phyloP scores from a whole-genome alignment of 2,797 vertebrate species.

The Aeoliscus strigatus region DNA sequence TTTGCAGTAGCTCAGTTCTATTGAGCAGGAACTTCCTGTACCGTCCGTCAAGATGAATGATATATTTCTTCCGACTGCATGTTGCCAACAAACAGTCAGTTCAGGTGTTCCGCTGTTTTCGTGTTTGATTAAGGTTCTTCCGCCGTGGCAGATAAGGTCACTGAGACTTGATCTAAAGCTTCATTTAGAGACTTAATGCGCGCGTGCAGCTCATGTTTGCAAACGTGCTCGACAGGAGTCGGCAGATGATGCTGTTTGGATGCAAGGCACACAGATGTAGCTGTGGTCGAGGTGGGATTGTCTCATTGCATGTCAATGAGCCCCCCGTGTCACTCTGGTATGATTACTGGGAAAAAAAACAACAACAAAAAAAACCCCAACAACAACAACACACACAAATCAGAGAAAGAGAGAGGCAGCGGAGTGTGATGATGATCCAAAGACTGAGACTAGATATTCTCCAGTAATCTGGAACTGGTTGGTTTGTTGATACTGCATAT shows the following conservation, averaged over 20 bases:
- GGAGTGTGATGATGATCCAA: conserved; percentile 42
- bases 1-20: conserved; percentile 1
- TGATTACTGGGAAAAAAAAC: conserved; percentile 52
- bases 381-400: conserved; percentile 17
- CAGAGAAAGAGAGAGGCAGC: conserved; percentile 15
- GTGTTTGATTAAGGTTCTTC: conserved; percentile 17
- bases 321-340: conserved; percentile 40
- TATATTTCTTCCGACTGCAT: conserved; percentile 18
- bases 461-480: conserved; percentile 35
- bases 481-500: conserved; percentile 23
- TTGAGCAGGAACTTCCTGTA: conserved; percentile 25
- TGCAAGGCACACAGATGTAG: conserved; percentile 54
- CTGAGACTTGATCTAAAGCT: conserved; percentile 3
- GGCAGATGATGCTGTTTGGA: conserved; percentile 48
- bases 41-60: conserved; percentile 20
- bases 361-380: conserved; percentile 46
- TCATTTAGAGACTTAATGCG: conserved; percentile 16
- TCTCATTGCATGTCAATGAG: conserved; percentile 65
- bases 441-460: conserved; percentile 39
- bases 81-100: conserved; percentile 8
- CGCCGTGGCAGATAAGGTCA: conserved; percentile 29
- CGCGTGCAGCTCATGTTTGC: conserved; percentile 1
- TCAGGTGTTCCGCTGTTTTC: too few relatives aligned
- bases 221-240: not conserved
- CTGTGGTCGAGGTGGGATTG: conserved; percentile 45